Conservation (phyloP, 2,797 vertebrate species). For the Borostomias antarcticus region DNA sequence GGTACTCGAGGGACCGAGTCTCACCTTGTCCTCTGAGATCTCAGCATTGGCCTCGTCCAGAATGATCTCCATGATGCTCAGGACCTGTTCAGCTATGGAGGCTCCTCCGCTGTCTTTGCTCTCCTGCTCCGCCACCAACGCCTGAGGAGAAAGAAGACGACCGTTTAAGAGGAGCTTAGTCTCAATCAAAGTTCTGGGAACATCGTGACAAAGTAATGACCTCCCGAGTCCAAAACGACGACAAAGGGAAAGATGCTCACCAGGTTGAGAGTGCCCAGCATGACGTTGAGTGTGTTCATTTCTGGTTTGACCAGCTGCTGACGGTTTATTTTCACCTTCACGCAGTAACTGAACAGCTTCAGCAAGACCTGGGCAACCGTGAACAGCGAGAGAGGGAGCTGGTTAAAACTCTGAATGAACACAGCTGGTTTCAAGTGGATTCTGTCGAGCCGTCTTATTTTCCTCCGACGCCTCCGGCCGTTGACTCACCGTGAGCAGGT, state of each 20-base stretch:
- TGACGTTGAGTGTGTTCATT: conserved; percentile 99
- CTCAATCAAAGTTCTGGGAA: too few species aligned
- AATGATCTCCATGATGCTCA: conserved; percentile 99
- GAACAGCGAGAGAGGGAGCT: not conserved
- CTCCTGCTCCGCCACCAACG: conserved; percentile 96
- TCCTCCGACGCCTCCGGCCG: not conserved
- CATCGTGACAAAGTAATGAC: too few species aligned
- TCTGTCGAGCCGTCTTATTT: too few species aligned
- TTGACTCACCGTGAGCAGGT: conserved; percentile 90
- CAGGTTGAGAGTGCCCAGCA: conserved; percentile 97
- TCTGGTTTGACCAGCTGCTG: conserved; percentile 96
- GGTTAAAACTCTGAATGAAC: too few species aligned
- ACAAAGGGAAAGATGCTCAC: conserved; percentile 65
- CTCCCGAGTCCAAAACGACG: not conserved
- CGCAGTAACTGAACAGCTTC: conserved; percentile 97
- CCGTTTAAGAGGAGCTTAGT: too few species aligned
- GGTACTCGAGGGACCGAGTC: not conserved
- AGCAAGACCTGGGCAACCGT: conserved; percentile 89
- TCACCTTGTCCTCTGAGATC: conserved; percentile 96
- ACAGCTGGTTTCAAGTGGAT: too few species aligned
- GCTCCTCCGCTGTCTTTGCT: conserved; percentile 97
- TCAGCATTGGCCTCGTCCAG: conserved; percentile 97
- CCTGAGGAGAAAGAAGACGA: conserved; percentile 70
- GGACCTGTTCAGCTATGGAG: conserved; percentile 95
- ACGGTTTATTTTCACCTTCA: conserved; percentile 97